Evolutionary conservation across 1,140 invertebrate species (phyloP).

Genomic region (Heliconius hermathena): DNA sequence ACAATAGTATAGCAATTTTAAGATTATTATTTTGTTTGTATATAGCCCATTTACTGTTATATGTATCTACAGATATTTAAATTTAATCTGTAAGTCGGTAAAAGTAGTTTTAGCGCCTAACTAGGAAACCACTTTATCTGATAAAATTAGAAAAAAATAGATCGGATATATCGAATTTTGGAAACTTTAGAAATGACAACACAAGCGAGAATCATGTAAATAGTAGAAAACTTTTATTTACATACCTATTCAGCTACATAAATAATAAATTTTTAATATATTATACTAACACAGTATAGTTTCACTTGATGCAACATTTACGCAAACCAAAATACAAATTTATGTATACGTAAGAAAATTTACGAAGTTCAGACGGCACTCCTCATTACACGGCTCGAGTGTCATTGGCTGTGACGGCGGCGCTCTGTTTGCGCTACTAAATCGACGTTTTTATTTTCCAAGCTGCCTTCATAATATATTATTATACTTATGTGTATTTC

Average conservation of each 20-base stretch:
- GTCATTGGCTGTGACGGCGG: slow-evolving; percentile 14
- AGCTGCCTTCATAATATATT: neutral
- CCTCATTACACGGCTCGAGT: slow-evolving; percentile 1
- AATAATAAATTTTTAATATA: neutral
- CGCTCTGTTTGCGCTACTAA: slow-evolving; percentile 15
- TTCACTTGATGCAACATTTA: neutral
- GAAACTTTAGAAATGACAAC: too few relatives aligned
- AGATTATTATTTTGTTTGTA: too few relatives aligned
- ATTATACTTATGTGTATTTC: neutral
- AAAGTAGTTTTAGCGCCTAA: too few relatives aligned
- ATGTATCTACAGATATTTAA: too few relatives aligned
- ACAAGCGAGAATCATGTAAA: too few relatives aligned
- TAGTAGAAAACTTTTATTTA: neutral
- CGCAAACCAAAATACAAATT: neutral
- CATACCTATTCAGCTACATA: neutral
- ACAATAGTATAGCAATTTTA: too few relatives aligned
- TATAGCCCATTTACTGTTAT: too few relatives aligned
- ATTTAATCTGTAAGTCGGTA: too few relatives aligned
- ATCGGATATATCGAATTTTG: too few relatives aligned
- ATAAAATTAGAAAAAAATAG: too few relatives aligned
- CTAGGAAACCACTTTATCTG: too few relatives aligned
- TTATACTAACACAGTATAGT: neutral
- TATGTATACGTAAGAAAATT: slow-evolving; percentile 10
- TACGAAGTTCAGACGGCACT: slow-evolving; percentile 6
- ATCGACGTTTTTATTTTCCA: slow-evolving; percentile 16